phyloP scores from a whole-genome alignment of 2,888 invertebrate species.

The Polydrusus cervinus region DNA sequence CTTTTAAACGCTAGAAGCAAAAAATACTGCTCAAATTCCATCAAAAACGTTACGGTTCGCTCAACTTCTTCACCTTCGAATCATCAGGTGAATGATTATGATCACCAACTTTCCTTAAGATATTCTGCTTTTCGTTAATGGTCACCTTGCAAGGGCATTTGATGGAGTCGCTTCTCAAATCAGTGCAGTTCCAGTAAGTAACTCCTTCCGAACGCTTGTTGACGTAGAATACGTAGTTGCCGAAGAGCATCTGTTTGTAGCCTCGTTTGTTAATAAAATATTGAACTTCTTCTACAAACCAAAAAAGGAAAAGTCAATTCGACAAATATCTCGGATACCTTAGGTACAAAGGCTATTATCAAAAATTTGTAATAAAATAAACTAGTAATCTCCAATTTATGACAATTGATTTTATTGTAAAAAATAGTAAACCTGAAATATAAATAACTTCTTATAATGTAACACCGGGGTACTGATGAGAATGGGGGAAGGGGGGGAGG shows the following conservation, averaged over 20 bases:
- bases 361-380: too few relatives aligned
- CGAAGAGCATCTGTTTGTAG: conserved; percentile 44
- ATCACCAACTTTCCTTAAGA: conserved; percentile 35
- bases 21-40: neutral
- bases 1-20: too few relatives aligned
- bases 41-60: neutral
- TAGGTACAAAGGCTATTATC: too few relatives aligned
- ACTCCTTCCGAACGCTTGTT: conserved; percentile 19
- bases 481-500: too few relatives aligned
- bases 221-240: conserved; percentile 35
- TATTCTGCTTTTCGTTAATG: conserved; percentile 37
- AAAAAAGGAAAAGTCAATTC: neutral
- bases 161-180: conserved; percentile 10
- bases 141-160: conserved; percentile 43
- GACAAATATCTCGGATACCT: neutral
- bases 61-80: conserved; percentile 9
- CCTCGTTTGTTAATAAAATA: conserved; percentile 47
- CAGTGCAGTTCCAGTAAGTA: conserved; percentile 44
- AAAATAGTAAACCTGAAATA: too few relatives aligned
- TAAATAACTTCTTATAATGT: too few relatives aligned
- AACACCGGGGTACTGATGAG: too few relatives aligned
- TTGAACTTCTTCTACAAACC: conserved; percentile 42
- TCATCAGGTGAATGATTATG: conserved; percentile 37
- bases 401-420: too few relatives aligned
- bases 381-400: too few relatives aligned